phyloP scores from a whole-genome alignment of 2,888 invertebrate species.

The Pheosia gnoma region DNA sequence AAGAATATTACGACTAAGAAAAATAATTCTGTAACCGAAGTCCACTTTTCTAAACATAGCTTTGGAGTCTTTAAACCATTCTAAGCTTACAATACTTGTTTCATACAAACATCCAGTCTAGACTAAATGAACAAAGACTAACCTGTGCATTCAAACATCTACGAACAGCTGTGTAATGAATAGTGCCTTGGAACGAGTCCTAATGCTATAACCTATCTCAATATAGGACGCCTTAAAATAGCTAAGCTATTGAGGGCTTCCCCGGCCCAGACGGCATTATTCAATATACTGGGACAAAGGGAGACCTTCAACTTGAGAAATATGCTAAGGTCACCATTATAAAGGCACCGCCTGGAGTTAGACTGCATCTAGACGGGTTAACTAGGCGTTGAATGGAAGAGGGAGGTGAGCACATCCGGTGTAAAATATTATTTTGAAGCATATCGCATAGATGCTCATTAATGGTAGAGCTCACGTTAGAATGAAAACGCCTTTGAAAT shows the following conservation, averaged over 20 bases:
- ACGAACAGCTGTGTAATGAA: conserved; percentile 72
- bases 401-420: conserved; percentile 50
- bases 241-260: conserved; percentile 65
- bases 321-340: conserved; percentile 74
- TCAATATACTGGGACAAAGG: conserved; percentile 58
- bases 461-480: no score
- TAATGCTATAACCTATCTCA: conserved; percentile 78
- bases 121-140: conserved; percentile 36
- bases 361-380: conserved; percentile 76
- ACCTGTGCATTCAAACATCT: conserved; percentile 51
- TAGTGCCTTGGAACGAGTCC: conserved; percentile 54
- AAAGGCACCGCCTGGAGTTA: conserved; percentile 55
- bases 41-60: not conserved
- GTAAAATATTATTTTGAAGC: conserved; percentile 30
- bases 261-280: conserved; percentile 65
- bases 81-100: not conserved
- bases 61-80: not conserved
- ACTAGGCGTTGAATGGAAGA: conserved; percentile 50
- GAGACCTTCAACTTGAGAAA: conserved; percentile 79
- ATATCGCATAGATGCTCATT: conserved; percentile 3
- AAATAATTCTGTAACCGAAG: no score
- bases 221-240: conserved; percentile 71
- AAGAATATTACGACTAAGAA: no score
- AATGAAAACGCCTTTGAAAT: no score
- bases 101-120: conserved; percentile 27